Base-by-base conservation (phyloP, 2,888 invertebrate species). In the Pyrgus malvae region DNA sequence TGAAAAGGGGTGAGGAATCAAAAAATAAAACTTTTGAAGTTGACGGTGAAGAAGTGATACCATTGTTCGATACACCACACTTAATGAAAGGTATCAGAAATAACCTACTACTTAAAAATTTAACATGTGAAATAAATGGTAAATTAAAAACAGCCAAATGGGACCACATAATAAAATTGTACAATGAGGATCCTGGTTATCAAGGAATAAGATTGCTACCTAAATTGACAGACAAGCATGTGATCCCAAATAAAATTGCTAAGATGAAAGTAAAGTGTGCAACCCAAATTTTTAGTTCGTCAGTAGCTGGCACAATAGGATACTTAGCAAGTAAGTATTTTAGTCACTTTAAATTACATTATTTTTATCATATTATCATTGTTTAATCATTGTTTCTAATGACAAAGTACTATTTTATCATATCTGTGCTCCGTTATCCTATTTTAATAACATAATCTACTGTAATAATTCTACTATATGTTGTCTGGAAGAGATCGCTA, bases 31-130 rank as follows among this genome's bases (percentile, higher is more conserved):
- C 50, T 12, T 55, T 57, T 51, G 49, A 44, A 49, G 12, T 57
- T 6, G 54, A 53, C 29, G 11, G 27, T 3, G 6, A 45, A 33
- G 55, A 58, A 57, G 25, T 62, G 8, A 42, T 63, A 8, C 61
- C 56, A 23, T 25, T 61, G 11, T 62, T 50, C 48, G 61, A 63
- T 11, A 55, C 61, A 0, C 63, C 60, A 37, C 60, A 56, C 33
- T 42, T 60, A 19, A 21, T 63, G 40, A 60, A 58, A 56, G 56
- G 55, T 12, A 48, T 62, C 1, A 40, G 62, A 54, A 61, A 62
- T 35, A 51, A 61, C 33, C 44, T 62, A 23, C 17, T 56, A 23
- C 11, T 7, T 11, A 57, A 48, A 42, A 37, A 53, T 50, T 58
- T 51, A 54, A 23, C 31, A 42, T 45, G 7, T 21, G 38, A 8